phyloP scores from a whole-genome alignment of 1,140 invertebrate genomes.

The Drosophila murphyi region DNA sequence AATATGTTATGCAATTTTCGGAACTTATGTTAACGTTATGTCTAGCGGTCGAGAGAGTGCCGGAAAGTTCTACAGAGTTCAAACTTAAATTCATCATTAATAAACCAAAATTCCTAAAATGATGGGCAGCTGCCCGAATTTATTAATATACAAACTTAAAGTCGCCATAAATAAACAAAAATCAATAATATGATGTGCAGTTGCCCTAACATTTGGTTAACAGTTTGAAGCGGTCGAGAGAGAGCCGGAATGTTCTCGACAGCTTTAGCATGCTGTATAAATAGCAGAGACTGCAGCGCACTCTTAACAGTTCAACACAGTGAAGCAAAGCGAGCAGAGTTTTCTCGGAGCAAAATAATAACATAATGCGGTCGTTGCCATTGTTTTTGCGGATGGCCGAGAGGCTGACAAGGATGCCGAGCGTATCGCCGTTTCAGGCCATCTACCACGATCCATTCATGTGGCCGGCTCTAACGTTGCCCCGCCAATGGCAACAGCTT shows the following conservation, averaged over 20 bases:
- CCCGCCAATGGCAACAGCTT: constrained; percentile 67
- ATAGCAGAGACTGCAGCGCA: constrained; percentile 28
- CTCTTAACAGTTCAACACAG: constrained; percentile 39
- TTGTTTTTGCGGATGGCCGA: constrained; percentile 77
- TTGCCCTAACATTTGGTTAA: background rate
- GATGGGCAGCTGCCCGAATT: no score
- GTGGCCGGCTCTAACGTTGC: constrained; percentile 49
- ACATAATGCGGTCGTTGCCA: constrained; percentile 71
- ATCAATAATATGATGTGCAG: no score
- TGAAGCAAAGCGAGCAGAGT: constrained; percentile 19
- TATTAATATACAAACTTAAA: no score
- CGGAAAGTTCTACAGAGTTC: no score
- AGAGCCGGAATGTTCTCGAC: background rate
- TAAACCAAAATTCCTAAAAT: no score
- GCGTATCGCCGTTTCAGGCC: constrained; percentile 58
- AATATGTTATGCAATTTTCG: no score
- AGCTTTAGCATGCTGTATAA: constrained; percentile 49
- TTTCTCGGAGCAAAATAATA: no score
- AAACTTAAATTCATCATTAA: no score
- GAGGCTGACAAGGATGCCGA: constrained; percentile 67
- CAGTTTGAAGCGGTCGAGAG: constrained; percentile 29
- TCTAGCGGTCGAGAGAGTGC: no score
- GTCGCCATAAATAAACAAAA: no score
- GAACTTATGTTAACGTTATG: no score
- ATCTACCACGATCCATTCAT: constrained; percentile 61